A percentile compares a stretch with the other conserved stretches of the same genome.
These are phyloP conservation scores for Oryzias woworae DNA, from an alignment of 2,113 vertebrate genomes.

Conservation along the genomic window DNA sequence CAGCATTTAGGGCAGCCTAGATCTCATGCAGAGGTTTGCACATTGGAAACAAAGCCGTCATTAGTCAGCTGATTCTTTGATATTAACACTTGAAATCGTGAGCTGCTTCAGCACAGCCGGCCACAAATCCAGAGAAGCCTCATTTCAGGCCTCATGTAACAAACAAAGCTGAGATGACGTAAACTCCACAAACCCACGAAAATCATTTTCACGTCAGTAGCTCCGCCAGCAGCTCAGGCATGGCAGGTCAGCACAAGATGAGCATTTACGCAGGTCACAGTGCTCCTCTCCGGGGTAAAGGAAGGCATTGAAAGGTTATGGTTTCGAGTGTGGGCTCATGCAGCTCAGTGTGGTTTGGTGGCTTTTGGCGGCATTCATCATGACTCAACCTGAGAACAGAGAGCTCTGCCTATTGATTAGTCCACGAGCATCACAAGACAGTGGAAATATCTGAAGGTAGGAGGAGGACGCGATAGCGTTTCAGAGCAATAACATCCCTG, in stretches of 20 bases:
- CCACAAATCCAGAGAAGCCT: neutral
- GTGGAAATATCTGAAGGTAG: constrained; percentile 68
- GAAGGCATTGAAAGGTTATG: constrained; percentile 56
- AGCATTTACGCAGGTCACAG: constrained; percentile 8
- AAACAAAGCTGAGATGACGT: too few relatives aligned
- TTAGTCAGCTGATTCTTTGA: constrained; percentile 34
- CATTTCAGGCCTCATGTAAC: too few relatives aligned
- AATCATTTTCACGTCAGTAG: too few relatives aligned
- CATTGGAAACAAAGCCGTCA: constrained; percentile 11
- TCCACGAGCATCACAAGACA: constrained; percentile 26
- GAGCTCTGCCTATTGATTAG: constrained; percentile 54
- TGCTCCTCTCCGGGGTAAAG: constrained; percentile 13
- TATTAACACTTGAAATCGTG: neutral
- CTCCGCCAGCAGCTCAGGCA: neutral
- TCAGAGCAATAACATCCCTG: neutral
- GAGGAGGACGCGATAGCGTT: constrained; percentile 2
- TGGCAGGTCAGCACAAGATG: constrained; percentile 14
- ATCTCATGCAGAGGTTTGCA: constrained; percentile 19
- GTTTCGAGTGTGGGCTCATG: constrained; percentile 45
- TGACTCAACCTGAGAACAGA: constrained; percentile 73
- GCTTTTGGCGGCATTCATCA: constrained; percentile 55
- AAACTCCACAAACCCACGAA: too few relatives aligned
- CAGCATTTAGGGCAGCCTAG: constrained; percentile 13
- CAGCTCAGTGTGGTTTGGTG: constrained; percentile 66
- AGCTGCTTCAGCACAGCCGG: neutral